Conservation (phyloP, 2,113 vertebrate genomes). For the Myocastor coypus region DNA sequence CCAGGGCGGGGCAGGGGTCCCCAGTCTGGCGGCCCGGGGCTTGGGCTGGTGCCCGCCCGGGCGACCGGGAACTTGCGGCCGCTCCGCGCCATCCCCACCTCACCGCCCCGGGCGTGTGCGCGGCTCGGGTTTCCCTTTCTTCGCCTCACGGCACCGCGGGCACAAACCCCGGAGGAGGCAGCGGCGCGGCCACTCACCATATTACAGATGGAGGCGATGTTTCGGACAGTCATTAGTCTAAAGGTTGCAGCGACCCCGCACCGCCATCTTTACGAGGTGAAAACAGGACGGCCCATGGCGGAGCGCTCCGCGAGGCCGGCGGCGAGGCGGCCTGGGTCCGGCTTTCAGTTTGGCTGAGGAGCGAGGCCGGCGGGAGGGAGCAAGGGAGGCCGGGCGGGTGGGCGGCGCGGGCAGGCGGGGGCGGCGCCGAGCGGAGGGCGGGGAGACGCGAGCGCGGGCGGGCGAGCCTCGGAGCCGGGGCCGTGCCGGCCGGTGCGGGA, state of each 20-base stretch:
- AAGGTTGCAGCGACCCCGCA: slow-evolving; percentile 92
- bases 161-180: slow-evolving; percentile 49
- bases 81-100: neutral
- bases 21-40: neutral
- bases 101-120: slow-evolving; percentile 20
- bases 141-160: slow-evolving; percentile 35
- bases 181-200: slow-evolving; percentile 93
- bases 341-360: slow-evolving; percentile 62
- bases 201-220: slow-evolving; percentile 99
- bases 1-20: neutral
- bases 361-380: slow-evolving; percentile 62
- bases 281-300: slow-evolving; percentile 88
- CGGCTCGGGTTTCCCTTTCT: slow-evolving; percentile 73
- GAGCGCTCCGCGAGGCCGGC: slow-evolving; percentile 74
- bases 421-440: neutral
- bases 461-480: slow-evolving; percentile 65
- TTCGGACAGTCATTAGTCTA: slow-evolving; percentile 99
- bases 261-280: slow-evolving; percentile 95
- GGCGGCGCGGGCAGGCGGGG: slow-evolving; percentile 23
- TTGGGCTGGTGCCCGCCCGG: neutral
- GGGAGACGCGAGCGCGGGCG: slow-evolving; percentile 46
- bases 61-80: neutral
- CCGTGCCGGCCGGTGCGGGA: slow-evolving; percentile 56
- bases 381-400: slow-evolving; percentile 40
- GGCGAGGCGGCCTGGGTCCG: slow-evolving; percentile 65